Percentiles rank a stretch among this genome's conserved stretches.
Evolutionary conservation across 2,888 invertebrate genomes (phyloP).

Genomic region (Torymus aiolomorphi): DNA sequence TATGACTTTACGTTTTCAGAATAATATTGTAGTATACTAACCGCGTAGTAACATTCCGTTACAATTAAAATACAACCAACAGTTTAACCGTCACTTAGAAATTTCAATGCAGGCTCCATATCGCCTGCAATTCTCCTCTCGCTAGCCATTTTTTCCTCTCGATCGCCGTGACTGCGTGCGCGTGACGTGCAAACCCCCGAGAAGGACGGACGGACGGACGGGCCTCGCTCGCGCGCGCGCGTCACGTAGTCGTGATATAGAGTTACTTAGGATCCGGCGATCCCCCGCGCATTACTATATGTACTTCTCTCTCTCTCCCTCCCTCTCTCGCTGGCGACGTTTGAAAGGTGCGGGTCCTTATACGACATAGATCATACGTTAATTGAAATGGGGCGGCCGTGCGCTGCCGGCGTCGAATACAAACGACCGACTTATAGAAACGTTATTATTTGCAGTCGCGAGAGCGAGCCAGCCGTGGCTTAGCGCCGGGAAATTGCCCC

Average conservation of each 20-base stretch:
- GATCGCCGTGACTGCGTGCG: too few relatives aligned
- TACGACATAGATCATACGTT: constrained; percentile 76
- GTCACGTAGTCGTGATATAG: constrained; percentile 75
- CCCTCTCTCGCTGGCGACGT: constrained; percentile 60
- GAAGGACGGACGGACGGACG: constrained; percentile 38
- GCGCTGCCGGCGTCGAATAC: constrained; percentile 73
- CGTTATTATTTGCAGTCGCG: constrained; percentile 73
- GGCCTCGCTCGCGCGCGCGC: constrained; percentile 56
- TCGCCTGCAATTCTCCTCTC: constrained; percentile 1
- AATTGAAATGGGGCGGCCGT: constrained; percentile 74
- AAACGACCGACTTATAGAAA: constrained; percentile 76
- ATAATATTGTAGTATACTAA: too few relatives aligned
- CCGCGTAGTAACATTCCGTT: too few relatives aligned
- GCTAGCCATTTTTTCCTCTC: not conserved
- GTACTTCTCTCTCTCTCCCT: not conserved
- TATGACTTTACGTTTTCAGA: too few relatives aligned
- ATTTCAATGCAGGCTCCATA: not conserved
- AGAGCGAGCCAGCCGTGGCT: constrained; percentile 60
- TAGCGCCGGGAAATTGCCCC: constrained; percentile 68
- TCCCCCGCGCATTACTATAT: constrained; percentile 68
- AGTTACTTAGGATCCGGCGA: constrained; percentile 73
- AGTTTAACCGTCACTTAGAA: too few relatives aligned
- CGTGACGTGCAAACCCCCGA: too few relatives aligned
- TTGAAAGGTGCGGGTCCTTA: constrained; percentile 72
- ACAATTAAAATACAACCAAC: too few relatives aligned